Evolutionary conservation across 2,113 vertebrate genomes (phyloP).

Genomic region (Lepus americanus): DNA sequence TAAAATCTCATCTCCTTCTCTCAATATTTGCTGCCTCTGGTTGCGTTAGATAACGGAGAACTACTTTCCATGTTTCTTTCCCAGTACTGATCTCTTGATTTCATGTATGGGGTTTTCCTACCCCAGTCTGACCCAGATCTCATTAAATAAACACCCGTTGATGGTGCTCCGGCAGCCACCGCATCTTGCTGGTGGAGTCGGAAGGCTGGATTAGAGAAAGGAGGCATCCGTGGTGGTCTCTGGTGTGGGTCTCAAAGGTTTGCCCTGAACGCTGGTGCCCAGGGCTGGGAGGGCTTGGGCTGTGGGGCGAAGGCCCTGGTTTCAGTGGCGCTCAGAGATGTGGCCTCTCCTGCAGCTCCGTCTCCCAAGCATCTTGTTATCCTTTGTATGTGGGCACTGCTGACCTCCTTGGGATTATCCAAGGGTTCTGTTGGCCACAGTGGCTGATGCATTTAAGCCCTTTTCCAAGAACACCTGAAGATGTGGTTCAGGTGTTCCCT

Average conservation of each 20-base stretch:
- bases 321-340: too few relatives aligned
- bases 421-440: background rate
- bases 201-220: background rate
- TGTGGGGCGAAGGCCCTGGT: background rate
- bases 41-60: background rate
- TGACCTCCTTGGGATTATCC: background rate
- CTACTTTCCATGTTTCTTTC: constrained; percentile 73
- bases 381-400: background rate
- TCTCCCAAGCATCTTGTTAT: background rate
- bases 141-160: background rate
- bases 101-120: background rate
- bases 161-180: background rate
- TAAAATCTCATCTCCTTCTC: background rate
- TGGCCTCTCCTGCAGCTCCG: too few relatives aligned
- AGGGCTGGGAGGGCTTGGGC: background rate
- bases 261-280: background rate
- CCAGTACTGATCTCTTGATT: constrained; percentile 10
- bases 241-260: background rate
- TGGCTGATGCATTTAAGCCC: background rate
- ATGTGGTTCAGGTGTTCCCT: background rate
- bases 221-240: background rate
- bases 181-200: background rate
- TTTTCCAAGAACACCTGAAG: background rate
- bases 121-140: background rate
- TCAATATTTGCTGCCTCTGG: background rate